Evolutionary conservation across 2,888 invertebrate genomes (phyloP), one percentile per base, ranked within the genome.

Genomic region (Drosophila tripunctata): DNA sequence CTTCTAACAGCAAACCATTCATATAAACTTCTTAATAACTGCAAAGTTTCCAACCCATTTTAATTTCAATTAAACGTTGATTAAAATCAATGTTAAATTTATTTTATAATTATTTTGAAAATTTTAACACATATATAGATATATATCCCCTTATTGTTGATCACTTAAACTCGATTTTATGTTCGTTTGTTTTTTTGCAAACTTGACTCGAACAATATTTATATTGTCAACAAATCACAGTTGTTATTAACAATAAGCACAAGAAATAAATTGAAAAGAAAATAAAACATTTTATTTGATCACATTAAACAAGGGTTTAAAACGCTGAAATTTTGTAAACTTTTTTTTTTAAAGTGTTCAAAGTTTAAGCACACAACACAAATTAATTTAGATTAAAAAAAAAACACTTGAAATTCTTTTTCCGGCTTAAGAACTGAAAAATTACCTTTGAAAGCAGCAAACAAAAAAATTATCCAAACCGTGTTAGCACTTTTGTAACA

Each of bases 201-300:
- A 27, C 8, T 27, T 4, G 6, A 3, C 21, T 4, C 5, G 4
- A 17, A 7, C 10, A 17, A 24, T 50, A 12, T 30, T 30, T 21
- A 7, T 31, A 22, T 41, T 22, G 31, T 10, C 15, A 41, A 41
- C 41, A 52, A 52, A 41, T 22, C 31, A 41, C 52, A 31, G 24
- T 22, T 41, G 21, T 51, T 17, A 27, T 38, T 3, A 51, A 30
- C 50, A 38, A 14, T 33, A 52, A 41, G 22, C 41, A 41, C 41
- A 21, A 52, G 41, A 52, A 52, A 22, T 40, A 51, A 51, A 50
- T 41, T 41, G 15, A 38, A 50, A 51, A 40, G 50, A 38, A 51
- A 51, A 51, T 40, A 40, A 41, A 40, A 40, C 30, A 1, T 22
- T 33, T 52, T 43, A 5, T 43, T 45, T 52, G 31, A 15, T 14